Evolutionary conservation across 2,113 vertebrate species (phyloP).

Genomic region (Myanophis thanlyinensis): DNA sequence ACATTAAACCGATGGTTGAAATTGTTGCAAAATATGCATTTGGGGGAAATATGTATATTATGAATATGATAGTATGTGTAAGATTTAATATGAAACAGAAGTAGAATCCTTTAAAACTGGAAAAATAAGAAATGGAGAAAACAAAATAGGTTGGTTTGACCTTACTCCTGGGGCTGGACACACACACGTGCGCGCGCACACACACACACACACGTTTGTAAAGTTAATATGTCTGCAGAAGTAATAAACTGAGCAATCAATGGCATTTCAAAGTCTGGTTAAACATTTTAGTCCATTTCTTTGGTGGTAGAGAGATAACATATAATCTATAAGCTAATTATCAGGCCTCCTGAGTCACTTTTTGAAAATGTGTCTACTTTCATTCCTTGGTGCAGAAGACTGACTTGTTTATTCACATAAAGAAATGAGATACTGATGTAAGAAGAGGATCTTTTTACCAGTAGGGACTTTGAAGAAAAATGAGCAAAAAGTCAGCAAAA

Average conservation of each 20-base stretch:
- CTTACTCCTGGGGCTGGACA: neutral
- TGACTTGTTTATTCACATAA: neutral
- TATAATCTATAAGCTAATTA: neutral
- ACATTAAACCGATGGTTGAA: neutral
- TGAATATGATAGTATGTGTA: neutral
- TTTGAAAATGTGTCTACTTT: neutral
- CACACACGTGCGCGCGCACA: neutral
- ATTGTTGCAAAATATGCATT: neutral
- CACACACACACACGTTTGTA: neutral
- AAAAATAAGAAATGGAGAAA: neutral
- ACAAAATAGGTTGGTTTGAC: neutral
- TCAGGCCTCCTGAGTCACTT: neutral
- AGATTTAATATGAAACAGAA: neutral
- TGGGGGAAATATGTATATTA: neutral
- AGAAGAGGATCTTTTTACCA: neutral
- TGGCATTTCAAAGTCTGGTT: neutral
- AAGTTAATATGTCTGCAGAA: neutral
- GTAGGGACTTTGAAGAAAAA: neutral
- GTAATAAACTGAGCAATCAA: neutral
- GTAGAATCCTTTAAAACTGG: neutral
- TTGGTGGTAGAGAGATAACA: neutral
- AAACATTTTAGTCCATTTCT: neutral
- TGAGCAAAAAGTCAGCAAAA: neutral
- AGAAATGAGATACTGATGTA: neutral
- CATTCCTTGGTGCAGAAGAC: neutral